phyloP scores from a whole-genome alignment of 2,113 vertebrate species.

The Synchiropus splendidus region DNA sequence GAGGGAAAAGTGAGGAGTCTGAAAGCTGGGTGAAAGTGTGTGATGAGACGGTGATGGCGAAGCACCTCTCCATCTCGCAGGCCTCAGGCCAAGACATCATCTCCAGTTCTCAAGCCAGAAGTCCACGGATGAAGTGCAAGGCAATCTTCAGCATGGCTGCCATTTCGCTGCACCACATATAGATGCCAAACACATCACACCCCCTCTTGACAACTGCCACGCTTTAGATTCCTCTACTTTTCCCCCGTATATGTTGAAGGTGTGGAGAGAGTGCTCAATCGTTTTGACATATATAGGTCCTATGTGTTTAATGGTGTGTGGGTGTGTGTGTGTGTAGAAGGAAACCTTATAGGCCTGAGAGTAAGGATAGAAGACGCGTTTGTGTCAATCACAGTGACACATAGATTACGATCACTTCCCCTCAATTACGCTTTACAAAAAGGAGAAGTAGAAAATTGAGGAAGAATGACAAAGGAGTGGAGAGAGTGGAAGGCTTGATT shows the following conservation, averaged over 20 bases:
- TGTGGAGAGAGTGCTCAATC: slow-evolving; percentile 23
- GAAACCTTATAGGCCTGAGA: slow-evolving; percentile 1
- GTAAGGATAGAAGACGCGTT: slow-evolving; percentile 7
- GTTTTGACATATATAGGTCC: slow-evolving; percentile 50
- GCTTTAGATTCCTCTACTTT: slow-evolving; percentile 16
- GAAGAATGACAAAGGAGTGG: slow-evolving; percentile 10
- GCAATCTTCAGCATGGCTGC: slow-evolving; percentile 16
- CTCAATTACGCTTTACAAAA: slow-evolving; percentile 42
- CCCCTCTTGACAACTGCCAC: slow-evolving; percentile 6
- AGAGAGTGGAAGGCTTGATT: background rate
- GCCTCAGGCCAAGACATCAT: slow-evolving; percentile 32
- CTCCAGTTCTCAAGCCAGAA: slow-evolving; percentile 12
- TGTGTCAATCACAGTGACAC: slow-evolving; percentile 47
- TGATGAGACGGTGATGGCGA: slow-evolving; percentile 6
- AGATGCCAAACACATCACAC: slow-evolving; percentile 38
- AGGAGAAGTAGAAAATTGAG: slow-evolving; percentile 15
- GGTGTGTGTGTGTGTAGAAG: slow-evolving; percentile 4
- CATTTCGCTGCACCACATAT: slow-evolving; percentile 19
- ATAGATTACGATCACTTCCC: slow-evolving; percentile 41
- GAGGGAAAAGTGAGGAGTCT: slow-evolving; percentile 36
- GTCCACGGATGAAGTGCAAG: slow-evolving; percentile 18
- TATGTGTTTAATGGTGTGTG: slow-evolving; percentile 33
- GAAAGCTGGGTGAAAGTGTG: slow-evolving; percentile 19
- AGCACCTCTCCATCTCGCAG: slow-evolving; percentile 18
- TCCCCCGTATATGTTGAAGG: slow-evolving; percentile 21